These are phyloP conservation scores for Drosophila trichaetosa DNA, from an alignment of 2,888 invertebrate genomes.

Conservation along the genomic window DNA sequence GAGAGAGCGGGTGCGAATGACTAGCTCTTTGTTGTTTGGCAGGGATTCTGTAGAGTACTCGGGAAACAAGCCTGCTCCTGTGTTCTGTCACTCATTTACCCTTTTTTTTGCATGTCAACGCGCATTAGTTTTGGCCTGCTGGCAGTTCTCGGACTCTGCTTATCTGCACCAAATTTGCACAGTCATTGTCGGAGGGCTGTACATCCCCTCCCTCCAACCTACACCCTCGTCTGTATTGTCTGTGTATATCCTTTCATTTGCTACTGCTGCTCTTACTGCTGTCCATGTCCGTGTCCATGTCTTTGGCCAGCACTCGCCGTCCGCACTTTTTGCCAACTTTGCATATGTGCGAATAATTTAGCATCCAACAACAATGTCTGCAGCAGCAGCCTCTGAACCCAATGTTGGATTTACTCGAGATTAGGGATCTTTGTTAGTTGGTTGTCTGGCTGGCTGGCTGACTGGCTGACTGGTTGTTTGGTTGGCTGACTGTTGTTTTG, in stretches of 20 bases:
- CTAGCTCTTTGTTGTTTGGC: conserved; percentile 50
- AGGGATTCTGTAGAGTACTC: conserved; percentile 4
- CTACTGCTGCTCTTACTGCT: conserved; percentile 28
- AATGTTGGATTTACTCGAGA: conserved; percentile 77
- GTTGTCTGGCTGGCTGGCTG: conserved; percentile 30
- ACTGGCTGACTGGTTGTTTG: conserved; percentile 39
- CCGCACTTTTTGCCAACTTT: conserved; percentile 78
- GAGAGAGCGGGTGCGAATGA: background rate
- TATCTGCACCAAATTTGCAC: conserved; percentile 81
- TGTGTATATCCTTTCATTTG: conserved; percentile 57
- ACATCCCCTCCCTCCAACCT: conserved; percentile 4
- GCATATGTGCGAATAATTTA: conserved; percentile 82
- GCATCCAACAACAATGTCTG: conserved; percentile 44
- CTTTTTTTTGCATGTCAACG: conserved; percentile 82
- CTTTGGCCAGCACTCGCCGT: conserved; percentile 30
- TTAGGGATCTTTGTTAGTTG: conserved; percentile 80
- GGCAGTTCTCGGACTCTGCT: conserved; percentile 78
- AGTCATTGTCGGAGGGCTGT: conserved; percentile 69
- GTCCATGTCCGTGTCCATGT: conserved; percentile 28
- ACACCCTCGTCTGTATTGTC: conserved; percentile 24
- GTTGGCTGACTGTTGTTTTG: conserved; percentile 45
- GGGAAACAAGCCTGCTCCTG: conserved; percentile 37
- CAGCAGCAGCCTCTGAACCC: conserved; percentile 36
- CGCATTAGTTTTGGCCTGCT: conserved; percentile 75
- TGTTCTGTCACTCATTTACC: conserved; percentile 81